Base-by-base conservation (phyloP, 2,113 vertebrate genomes). In the Naja naja region DNA sequence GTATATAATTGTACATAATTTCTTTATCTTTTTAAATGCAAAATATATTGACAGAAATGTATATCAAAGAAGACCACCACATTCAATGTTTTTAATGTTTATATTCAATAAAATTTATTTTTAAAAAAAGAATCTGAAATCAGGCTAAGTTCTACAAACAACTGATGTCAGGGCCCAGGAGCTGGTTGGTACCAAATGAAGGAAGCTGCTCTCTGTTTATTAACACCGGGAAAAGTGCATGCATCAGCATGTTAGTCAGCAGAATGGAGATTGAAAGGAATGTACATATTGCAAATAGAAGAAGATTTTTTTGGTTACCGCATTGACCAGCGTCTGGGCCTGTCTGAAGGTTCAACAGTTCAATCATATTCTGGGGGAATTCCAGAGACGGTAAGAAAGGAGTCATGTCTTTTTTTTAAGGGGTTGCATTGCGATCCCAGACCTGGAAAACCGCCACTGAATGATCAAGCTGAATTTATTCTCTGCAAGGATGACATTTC, bases 281-380 rank as follows among this genome's bases (percentile, higher is more conserved):
- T 91, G 90, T n/a, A 43, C 64, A 55, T 85, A 55, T 45, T 91
- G 52, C 52, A 55, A 22, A 85, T 34, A 85, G n/a, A 23, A 81
- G 20, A 11, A 18, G 25, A 39, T 20, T 54, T 43, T 85, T 91
- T 85, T 4, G 23, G 90, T 91, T 55, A 85, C 90, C 90, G 43
- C 90, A 81, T 43, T 81, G 74, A 91, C 52, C 69, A 91, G 23
- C 43, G 90, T 91, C 90, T 91, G 69, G 90, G 25, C 34, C 90
- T 91, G 90, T 91, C 69, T 85, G 34, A 55, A 81, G 90, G 90
- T 81, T 54, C 69, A 85, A 43, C 49, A 85, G 90, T 91, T 55
- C 90, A 55, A 53, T 53, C 90, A 91, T 85, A 85, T 85, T 86
- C n/a, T 22, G 34, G 69, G n/a, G 69, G 34, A 43, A 85, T 54